These are phyloP conservation scores for Leptosomus discolor DNA, from an alignment of 2,113 vertebrate genomes.

Conservation along the genomic window DNA sequence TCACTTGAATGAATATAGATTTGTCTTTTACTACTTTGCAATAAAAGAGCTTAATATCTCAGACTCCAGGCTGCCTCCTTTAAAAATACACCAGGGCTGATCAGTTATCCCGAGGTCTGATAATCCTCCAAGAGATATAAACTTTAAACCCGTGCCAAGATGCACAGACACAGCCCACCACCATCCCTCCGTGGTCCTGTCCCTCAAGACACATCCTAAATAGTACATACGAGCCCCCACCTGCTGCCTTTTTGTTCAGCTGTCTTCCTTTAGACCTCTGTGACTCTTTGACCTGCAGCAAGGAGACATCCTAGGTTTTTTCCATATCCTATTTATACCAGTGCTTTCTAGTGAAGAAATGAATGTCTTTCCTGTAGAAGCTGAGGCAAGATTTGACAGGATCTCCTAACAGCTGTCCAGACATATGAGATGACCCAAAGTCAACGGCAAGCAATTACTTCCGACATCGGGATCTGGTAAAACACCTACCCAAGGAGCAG, in stretches of 20 bases:
- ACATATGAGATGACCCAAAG: conserved; percentile 14
- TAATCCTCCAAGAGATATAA: conserved; percentile 30
- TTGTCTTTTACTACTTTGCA: not conserved
- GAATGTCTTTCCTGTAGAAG: conserved; percentile 30
- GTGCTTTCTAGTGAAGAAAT: conserved; percentile 57
- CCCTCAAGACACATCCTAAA: conserved; percentile 42
- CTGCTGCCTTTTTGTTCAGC: conserved; percentile 50
- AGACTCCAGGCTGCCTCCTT: conserved; percentile 33
- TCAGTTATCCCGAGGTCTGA: not conserved
- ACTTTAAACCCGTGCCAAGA: conserved; percentile 19
- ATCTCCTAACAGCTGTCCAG: conserved; percentile 44
- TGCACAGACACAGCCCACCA: not conserved
- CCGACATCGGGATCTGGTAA: not conserved
- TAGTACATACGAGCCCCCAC: not conserved
- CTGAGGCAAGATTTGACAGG: conserved; percentile 51
- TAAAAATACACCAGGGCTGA: conserved; percentile 45
- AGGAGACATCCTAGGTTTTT: conserved; percentile 25
- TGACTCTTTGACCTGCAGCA: conserved; percentile 51
- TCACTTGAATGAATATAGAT: not conserved
- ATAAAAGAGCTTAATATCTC: not conserved
- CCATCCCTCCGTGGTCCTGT: not conserved
- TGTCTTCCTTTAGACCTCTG: conserved; percentile 56
- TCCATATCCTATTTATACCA: conserved; percentile 52
- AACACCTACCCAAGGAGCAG: not conserved
- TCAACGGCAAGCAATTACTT: conserved; percentile 20